Evolutionary conservation across 2,797 vertebrate species (phyloP).

Genomic region (Girardinus metallicus): DNA sequence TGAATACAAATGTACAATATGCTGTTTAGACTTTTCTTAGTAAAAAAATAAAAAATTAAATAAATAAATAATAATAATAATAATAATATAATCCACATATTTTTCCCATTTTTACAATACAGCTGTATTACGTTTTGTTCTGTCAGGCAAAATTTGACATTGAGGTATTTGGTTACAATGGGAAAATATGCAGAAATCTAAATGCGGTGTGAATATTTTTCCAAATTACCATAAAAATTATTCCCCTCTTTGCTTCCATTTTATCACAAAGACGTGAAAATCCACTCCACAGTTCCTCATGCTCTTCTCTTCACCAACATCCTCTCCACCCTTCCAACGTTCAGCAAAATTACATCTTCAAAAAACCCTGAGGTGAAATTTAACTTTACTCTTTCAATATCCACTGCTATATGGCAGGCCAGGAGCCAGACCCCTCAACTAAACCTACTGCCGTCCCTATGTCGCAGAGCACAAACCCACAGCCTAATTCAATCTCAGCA

Average conservation of each 20-base stretch:
- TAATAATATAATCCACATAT: no score
- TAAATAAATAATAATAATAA: no score
- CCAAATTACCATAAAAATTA: constrained; percentile 58
- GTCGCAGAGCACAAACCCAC: constrained; percentile 55
- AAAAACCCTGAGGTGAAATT: constrained; percentile 79
- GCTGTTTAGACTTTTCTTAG: background rate
- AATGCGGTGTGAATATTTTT: background rate
- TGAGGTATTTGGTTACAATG: background rate
- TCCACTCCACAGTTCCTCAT: constrained; percentile 47
- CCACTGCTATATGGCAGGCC: constrained; percentile 52
- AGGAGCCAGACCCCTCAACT: constrained; percentile 68
- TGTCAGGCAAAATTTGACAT: background rate
- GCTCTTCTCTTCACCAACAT: constrained; percentile 41
- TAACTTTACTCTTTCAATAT: constrained; percentile 77
- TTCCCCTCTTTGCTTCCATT: constrained; percentile 33
- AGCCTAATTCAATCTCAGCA: constrained; percentile 79
- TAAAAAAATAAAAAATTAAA: background rate
- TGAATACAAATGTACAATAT: background rate
- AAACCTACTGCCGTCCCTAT: constrained; percentile 54
- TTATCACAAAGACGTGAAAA: constrained; percentile 58
- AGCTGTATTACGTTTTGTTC: background rate
- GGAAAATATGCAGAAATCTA: background rate
- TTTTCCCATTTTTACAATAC: background rate
- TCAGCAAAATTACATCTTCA: constrained; percentile 55
- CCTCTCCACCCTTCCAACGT: constrained; percentile 44